Evolutionary conservation across 2,888 invertebrate species (phyloP).

Genomic region (Oxystoma pomonae): DNA sequence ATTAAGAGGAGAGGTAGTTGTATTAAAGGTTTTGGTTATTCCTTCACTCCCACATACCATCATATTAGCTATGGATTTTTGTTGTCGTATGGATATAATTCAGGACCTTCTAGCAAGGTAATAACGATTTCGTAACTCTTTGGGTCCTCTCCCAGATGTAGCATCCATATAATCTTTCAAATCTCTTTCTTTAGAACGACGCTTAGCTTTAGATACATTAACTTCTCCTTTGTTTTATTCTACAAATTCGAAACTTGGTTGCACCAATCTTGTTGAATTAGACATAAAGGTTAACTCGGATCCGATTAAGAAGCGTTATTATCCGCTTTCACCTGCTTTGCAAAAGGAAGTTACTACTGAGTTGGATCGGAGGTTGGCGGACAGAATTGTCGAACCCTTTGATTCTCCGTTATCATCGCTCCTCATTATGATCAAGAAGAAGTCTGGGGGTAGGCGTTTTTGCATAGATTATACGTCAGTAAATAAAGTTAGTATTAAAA

Average conservation of each 20-base stretch:
- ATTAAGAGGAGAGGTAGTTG: background rate
- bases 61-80: background rate
- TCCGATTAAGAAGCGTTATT: slow-evolving; percentile 3
- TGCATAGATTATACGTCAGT: slow-evolving; percentile 28
- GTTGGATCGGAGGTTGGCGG: background rate
- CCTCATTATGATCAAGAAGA: slow-evolving; percentile 35
- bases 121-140: background rate
- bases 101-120: background rate
- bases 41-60: background rate
- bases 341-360: background rate
- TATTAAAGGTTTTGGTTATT: background rate
- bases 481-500: slow-evolving; percentile 25
- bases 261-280: background rate
- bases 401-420: background rate
- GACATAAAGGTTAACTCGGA: background rate
- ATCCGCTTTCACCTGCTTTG: slow-evolving; percentile 3
- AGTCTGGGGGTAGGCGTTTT: slow-evolving; percentile 30
- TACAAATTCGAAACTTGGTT: background rate
- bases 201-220: background rate
- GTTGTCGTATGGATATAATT: background rate
- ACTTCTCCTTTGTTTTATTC: background rate
- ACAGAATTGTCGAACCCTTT: background rate
- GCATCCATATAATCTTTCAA: background rate
- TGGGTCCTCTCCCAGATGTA: background rate
- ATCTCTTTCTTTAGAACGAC: background rate